A percentile compares a stretch with the other conserved stretches of the same genome.
phyloP scores from a whole-genome alignment of 2,888 invertebrate genomes.

The Galeruca laticollis region DNA sequence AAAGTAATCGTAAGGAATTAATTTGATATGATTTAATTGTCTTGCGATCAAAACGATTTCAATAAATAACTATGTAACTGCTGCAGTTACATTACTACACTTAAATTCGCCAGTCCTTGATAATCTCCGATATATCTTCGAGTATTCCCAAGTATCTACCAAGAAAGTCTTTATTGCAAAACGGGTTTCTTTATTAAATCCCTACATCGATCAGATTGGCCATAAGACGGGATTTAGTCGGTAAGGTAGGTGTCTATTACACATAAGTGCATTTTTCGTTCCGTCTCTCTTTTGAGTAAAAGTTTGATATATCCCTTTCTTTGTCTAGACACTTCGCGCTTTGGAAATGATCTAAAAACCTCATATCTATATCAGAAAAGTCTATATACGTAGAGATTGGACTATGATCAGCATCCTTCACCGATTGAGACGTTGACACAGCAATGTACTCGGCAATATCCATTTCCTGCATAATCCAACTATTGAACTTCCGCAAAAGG shows the following conservation, averaged over 20 bases:
- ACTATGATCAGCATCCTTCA: conserved; percentile 60
- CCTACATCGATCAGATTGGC: conserved; percentile 61
- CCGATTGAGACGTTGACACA: conserved; percentile 63
- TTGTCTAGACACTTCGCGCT: conserved; percentile 54
- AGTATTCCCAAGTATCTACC: conserved; percentile 18
- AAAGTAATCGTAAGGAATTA: neutral
- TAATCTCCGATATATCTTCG: conserved; percentile 19
- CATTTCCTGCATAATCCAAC: conserved; percentile 63
- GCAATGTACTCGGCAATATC: conserved; percentile 64
- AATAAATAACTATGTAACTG: neutral
- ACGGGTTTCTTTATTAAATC: conserved; percentile 62
- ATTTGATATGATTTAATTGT: neutral
- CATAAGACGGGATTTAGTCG: conserved; percentile 59
- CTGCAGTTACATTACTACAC: conserved; percentile 2
- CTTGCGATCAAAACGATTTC: neutral
- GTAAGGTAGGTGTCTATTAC: conserved; percentile 60
- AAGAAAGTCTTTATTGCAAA: conserved; percentile 60
- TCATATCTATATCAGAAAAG: conserved; percentile 55
- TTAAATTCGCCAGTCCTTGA: conserved; percentile 1
- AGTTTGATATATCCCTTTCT: conserved; percentile 41
- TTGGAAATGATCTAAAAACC: conserved; percentile 54
- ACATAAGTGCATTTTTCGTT: conserved; percentile 57
- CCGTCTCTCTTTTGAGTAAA: conserved; percentile 38
- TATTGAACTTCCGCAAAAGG: conserved; percentile 55
- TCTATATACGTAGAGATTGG: conserved; percentile 58